phyloP scores from a whole-genome alignment of 2,797 vertebrate species.

The Acestrorhynchus altus region DNA sequence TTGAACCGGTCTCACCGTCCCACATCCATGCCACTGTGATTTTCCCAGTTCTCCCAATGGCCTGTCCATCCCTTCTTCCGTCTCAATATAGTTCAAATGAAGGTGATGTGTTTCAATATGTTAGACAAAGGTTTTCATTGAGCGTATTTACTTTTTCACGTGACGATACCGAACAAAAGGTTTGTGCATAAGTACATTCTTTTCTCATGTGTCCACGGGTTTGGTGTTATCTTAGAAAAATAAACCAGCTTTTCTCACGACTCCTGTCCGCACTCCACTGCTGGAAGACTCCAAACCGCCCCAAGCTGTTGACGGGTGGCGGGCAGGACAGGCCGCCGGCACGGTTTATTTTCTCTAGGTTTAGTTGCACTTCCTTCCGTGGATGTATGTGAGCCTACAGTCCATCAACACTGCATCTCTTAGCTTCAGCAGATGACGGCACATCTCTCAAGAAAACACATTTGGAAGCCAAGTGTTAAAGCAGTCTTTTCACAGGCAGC shows the following conservation, averaged over 20 bases:
- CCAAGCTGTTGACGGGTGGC: not conserved
- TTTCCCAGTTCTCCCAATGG: no score
- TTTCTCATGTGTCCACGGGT: not conserved
- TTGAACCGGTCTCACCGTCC: no score
- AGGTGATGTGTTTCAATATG: no score
- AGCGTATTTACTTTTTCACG: no score
- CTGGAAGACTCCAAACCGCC: not conserved
- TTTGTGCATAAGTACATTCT: constrained; percentile 14
- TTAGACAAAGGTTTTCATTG: no score
- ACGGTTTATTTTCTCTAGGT: constrained; percentile 34
- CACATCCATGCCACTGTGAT: no score
- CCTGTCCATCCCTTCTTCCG: no score
- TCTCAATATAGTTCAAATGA: no score
- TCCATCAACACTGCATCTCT: constrained; percentile 31
- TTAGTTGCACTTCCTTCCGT: constrained; percentile 25
- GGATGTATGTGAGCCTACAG: constrained; percentile 22
- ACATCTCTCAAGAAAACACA: constrained; percentile 30
- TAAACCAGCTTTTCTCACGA: not conserved
- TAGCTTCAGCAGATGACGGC: constrained; percentile 28
- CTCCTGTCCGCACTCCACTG: not conserved
- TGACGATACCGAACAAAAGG: no score
- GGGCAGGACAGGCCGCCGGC: not conserved
- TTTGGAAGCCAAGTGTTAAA: constrained; percentile 41
- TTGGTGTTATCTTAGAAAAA: constrained; percentile 22
- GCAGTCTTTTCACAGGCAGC: constrained; percentile 45